A percentile compares a stretch with the other conserved stretches of the same genome.
Evolutionary conservation across 1,140 invertebrate genomes (phyloP).

Genomic region (Drosophila repleta): DNA sequence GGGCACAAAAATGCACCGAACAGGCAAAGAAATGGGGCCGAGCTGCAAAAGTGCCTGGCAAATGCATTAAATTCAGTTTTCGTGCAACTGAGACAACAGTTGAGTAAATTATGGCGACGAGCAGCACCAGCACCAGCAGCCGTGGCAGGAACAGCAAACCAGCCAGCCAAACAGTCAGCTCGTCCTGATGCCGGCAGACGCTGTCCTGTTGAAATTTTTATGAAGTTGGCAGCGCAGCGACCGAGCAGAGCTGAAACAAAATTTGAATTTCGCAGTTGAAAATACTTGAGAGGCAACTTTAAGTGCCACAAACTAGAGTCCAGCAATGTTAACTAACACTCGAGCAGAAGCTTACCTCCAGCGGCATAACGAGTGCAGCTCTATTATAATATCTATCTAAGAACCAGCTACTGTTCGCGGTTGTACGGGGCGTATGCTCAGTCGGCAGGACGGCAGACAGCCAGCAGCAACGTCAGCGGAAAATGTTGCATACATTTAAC

Average conservation of each 20-base stretch:
- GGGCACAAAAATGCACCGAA: constrained; percentile 17
- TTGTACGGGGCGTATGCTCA: constrained; percentile 37
- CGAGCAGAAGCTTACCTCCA: constrained; percentile 13
- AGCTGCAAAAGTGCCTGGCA: constrained; percentile 66
- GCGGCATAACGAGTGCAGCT: constrained; percentile 23
- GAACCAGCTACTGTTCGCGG: constrained; percentile 20
- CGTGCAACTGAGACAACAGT: constrained; percentile 80
- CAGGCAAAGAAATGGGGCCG: constrained; percentile 2
- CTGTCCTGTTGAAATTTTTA: constrained; percentile 73
- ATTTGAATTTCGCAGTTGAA: constrained; percentile 40
- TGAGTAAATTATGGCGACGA: constrained; percentile 79
- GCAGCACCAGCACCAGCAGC: constrained; percentile 39
- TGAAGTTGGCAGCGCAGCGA: constrained; percentile 38
- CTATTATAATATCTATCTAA: constrained; percentile 32
- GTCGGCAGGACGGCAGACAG: constrained; percentile 7
- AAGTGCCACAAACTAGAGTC: constrained; percentile 38
- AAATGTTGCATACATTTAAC: constrained; percentile 57
- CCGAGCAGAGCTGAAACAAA: constrained; percentile 5
- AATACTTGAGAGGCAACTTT: constrained; percentile 31
- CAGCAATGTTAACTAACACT: constrained; percentile 44
- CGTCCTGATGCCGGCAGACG: constrained; percentile 15
- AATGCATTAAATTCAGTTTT: constrained; percentile 81
- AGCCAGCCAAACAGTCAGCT: constrained; percentile 6
- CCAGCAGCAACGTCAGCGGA: constrained; percentile 20
- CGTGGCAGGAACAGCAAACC: neutral